phyloP scores from a whole-genome alignment of 2,797 vertebrate genomes.

The Meriones psammophilus region DNA sequence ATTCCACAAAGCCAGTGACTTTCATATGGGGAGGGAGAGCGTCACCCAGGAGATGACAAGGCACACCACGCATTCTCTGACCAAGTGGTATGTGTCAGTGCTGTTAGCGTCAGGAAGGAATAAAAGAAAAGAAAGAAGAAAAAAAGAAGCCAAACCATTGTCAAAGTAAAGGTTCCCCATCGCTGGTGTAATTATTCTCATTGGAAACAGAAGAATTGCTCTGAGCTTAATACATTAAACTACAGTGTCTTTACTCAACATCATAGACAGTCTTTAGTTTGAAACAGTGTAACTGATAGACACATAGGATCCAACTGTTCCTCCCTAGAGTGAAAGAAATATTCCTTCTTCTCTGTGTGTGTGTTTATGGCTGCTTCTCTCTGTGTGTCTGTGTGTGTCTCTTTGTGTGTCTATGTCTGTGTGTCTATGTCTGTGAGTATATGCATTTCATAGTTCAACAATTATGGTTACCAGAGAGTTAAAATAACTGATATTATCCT shows the following conservation, averaged over 20 bases:
- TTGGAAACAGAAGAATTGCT: neutral
- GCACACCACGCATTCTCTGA: neutral
- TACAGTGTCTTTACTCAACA: neutral
- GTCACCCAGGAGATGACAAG: neutral
- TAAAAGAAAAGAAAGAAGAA: neutral
- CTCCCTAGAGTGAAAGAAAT: neutral
- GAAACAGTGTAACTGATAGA: neutral
- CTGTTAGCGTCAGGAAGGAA: neutral
- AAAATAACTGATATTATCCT: neutral
- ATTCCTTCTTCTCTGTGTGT: neutral
- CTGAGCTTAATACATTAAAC: neutral
- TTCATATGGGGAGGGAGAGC: neutral
- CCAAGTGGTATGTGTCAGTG: neutral
- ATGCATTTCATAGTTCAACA: neutral
- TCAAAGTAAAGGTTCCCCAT: neutral
- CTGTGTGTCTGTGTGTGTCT: neutral
- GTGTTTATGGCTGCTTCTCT: accelerated
- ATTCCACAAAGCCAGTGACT: neutral
- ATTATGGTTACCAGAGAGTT: neutral
- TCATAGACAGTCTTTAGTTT: neutral
- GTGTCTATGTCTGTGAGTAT: neutral
- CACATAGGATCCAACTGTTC: neutral
- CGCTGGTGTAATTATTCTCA: neutral
- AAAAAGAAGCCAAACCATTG: neutral
- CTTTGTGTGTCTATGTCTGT: neutral